A percentile compares a stretch with the other conserved stretches of the same genome.
phyloP scores from a whole-genome alignment of 2,797 vertebrate species.

The Zalophus californianus region DNA sequence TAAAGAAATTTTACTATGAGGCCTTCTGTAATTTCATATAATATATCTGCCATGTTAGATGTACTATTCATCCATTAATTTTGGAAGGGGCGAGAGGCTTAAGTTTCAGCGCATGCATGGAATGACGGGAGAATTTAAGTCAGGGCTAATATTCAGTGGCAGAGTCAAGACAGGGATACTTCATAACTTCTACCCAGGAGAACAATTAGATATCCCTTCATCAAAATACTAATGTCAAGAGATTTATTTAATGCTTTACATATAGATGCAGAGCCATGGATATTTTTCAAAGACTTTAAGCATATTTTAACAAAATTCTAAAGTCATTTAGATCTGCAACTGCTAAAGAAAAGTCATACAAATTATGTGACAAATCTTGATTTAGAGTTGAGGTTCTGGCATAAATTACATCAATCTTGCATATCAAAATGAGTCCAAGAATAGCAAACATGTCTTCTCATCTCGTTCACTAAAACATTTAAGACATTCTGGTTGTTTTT shows the following conservation, averaged over 20 bases:
- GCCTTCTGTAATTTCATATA: background rate
- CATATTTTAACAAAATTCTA: slow-evolving; percentile 28
- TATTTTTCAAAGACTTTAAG: background rate
- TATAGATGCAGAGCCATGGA: background rate
- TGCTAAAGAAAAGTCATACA: slow-evolving; percentile 30
- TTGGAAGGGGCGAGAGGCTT: background rate
- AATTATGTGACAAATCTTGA: slow-evolving; percentile 7
- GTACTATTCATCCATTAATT: background rate
- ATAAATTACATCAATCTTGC: background rate
- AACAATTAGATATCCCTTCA: background rate
- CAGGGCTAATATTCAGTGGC: background rate
- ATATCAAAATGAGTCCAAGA: slow-evolving; percentile 40
- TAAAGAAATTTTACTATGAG: background rate
- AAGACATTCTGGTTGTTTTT: slow-evolving; percentile 34
- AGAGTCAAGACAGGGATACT: background rate
- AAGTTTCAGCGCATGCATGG: background rate
- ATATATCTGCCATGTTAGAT: background rate
- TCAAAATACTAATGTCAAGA: background rate
- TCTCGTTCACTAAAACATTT: background rate
- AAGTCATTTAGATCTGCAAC: slow-evolving; percentile 33
- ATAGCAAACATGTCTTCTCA: background rate
- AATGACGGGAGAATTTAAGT: background rate
- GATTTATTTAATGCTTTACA: background rate
- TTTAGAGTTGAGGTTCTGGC: slow-evolving; percentile 17
- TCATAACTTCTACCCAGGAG: background rate